phyloP scores from a whole-genome alignment of 2,888 invertebrate genomes.

The Pheosia gnoma region DNA sequence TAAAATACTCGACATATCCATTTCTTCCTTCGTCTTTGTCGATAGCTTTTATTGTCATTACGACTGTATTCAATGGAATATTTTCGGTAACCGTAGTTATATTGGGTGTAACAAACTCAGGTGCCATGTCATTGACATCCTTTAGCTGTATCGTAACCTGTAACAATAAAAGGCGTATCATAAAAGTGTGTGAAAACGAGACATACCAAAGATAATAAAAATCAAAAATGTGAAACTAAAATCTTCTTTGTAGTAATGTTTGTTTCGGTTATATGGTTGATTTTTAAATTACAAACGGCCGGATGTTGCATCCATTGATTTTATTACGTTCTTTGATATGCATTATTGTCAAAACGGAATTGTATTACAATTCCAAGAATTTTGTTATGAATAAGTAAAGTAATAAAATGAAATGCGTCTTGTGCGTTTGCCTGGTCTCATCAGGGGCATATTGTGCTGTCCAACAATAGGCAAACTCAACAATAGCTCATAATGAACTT shows the following conservation, averaged over 20 bases:
- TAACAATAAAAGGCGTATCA: slow-evolving; percentile 37
- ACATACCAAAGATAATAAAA: slow-evolving; percentile 27
- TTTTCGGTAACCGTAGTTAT: slow-evolving; percentile 93
- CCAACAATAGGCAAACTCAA: slow-evolving; percentile 49
- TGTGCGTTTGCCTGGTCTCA: slow-evolving; percentile 40
- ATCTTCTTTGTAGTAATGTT: slow-evolving; percentile 3
- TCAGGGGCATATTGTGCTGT: slow-evolving; percentile 51
- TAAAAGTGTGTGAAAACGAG: slow-evolving; percentile 30
- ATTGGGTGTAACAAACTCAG: slow-evolving; percentile 92
- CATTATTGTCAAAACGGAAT: slow-evolving; percentile 12
- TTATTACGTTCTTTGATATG: slow-evolving; percentile 16
- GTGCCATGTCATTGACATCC: slow-evolving; percentile 96
- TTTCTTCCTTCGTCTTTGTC: slow-evolving; percentile 96
- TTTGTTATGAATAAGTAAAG: slow-evolving; percentile 23
- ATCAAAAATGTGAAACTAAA: slow-evolving; percentile 23
- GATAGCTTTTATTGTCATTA: slow-evolving; percentile 94
- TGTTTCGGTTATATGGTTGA: slow-evolving; percentile 23
- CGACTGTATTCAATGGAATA: slow-evolving; percentile 92
- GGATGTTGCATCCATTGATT: slow-evolving; percentile 22
- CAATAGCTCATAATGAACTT: slow-evolving; percentile 57
- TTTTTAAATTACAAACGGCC: slow-evolving; percentile 6
- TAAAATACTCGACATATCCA: slow-evolving; percentile 94
- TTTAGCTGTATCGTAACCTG: slow-evolving; percentile 94
- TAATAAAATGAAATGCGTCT: slow-evolving; percentile 23
- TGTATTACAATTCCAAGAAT: slow-evolving; percentile 16